phyloP scores from a whole-genome alignment of 2,113 vertebrate genomes.

The Bos indicus region DNA sequence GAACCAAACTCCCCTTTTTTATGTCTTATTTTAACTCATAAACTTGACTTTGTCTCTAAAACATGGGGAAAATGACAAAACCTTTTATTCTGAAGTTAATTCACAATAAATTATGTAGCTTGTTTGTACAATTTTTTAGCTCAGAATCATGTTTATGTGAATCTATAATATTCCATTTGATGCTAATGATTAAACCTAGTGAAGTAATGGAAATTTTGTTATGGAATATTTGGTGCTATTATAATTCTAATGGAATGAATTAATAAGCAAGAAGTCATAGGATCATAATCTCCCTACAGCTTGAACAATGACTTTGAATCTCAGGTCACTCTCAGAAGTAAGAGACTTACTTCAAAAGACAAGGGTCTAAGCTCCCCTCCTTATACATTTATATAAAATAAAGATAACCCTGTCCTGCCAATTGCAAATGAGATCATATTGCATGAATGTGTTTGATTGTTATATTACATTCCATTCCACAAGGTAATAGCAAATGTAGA shows the following conservation, averaged over 20 bases:
- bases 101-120: not conserved
- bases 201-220: constrained; percentile 4
- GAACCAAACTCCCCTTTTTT: not conserved
- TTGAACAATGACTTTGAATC: not conserved
- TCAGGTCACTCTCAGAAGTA: not conserved
- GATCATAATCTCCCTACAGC: not conserved
- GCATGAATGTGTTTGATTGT: not conserved
- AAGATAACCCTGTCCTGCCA: not conserved
- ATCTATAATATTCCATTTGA: not conserved
- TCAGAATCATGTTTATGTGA: constrained; percentile 18
- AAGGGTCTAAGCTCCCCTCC: not conserved
- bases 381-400: constrained; percentile 31
- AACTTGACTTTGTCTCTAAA: not conserved
- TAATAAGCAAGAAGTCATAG: not conserved
- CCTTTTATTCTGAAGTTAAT: not conserved
- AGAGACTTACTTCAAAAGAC: not conserved
- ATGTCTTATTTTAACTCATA: not conserved
- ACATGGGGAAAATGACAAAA: not conserved
- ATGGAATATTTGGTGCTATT: not conserved
- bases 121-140: not conserved
- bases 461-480: not conserved
- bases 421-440: constrained; percentile 16
- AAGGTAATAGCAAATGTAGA: constrained; percentile 2
- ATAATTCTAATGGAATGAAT: not conserved
- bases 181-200: not conserved